Conservation (phyloP, 2,113 vertebrate species). For the Mugil cephalus region DNA sequence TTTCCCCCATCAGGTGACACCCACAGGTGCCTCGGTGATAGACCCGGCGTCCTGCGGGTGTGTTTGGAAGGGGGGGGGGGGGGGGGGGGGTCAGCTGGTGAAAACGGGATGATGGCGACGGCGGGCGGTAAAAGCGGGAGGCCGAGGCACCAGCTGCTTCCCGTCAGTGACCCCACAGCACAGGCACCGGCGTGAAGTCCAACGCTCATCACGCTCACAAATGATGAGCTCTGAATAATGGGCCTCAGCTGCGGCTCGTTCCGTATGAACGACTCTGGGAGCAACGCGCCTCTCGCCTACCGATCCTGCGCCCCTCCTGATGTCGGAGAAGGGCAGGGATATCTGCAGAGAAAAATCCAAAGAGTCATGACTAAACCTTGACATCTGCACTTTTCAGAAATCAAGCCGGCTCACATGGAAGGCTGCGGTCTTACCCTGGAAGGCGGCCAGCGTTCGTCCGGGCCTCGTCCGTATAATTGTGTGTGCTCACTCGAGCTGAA, state of each 20-base stretch:
- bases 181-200: slow-evolving; percentile 40
- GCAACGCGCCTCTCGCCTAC: slow-evolving; percentile 28
- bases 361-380: slow-evolving; percentile 59
- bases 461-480: slow-evolving; percentile 64
- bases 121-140: slow-evolving; percentile 42
- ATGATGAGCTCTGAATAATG: slow-evolving; percentile 28
- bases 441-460: slow-evolving; percentile 64
- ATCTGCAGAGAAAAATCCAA: slow-evolving; percentile 69
- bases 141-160: slow-evolving; percentile 77
- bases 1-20: slow-evolving; percentile 83
- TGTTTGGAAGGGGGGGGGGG: slow-evolving; percentile 9
- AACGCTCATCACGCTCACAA: slow-evolving; percentile 32
- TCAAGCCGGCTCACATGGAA: slow-evolving; percentile 57
- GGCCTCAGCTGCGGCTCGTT: slow-evolving; percentile 53
- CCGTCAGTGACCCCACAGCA: slow-evolving; percentile 58
- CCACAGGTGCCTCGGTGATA: slow-evolving; percentile 82
- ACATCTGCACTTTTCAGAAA: slow-evolving; percentile 75
- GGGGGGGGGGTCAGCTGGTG: slow-evolving; percentile 44
- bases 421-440: slow-evolving; percentile 67
- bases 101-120: slow-evolving; percentile 44
- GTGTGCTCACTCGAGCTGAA: slow-evolving; percentile 70
- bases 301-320: slow-evolving; percentile 6
- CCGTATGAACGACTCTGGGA: slow-evolving; percentile 28
- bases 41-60: slow-evolving; percentile 68
- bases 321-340: slow-evolving; percentile 53